These are phyloP conservation scores for Conistra vaccinii DNA, from an alignment of 2,888 invertebrate genomes.

Conservation along the genomic window DNA sequence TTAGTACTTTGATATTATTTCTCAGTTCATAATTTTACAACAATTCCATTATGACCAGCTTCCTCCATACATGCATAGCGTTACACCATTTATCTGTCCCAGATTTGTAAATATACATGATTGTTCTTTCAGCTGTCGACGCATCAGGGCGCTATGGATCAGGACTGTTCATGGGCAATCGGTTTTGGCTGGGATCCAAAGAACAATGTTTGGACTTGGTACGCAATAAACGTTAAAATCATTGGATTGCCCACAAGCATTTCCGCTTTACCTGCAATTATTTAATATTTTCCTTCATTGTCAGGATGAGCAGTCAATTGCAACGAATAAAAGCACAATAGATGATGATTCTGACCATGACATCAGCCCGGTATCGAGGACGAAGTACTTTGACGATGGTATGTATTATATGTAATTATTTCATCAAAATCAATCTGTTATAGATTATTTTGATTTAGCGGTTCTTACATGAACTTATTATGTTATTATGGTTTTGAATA, in stretches of 20 bases:
- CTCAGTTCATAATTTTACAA: not conserved
- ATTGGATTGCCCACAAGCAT: not conserved
- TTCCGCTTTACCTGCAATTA: not conserved
- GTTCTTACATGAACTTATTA: slow-evolving; percentile 1
- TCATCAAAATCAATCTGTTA: not conserved
- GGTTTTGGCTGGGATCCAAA: slow-evolving; percentile 88
- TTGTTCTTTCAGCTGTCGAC: slow-evolving; percentile 79
- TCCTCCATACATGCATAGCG: no score
- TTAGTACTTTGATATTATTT: not conserved
- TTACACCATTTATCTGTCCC: not conserved
- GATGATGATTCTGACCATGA: slow-evolving; percentile 74
- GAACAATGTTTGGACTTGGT: slow-evolving; percentile 83
- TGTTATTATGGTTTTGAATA: slow-evolving; percentile 36
- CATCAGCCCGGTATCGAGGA: slow-evolving; percentile 68
- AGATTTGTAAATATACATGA: not conserved
- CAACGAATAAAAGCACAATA: slow-evolving; percentile 71
- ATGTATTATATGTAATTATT: slow-evolving; percentile 37
- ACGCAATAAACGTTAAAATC: slow-evolving; percentile 55
- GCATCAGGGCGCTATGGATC: slow-evolving; percentile 86
- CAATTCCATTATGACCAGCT: no score
- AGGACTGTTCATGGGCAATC: slow-evolving; percentile 83
- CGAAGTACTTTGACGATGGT: slow-evolving; percentile 78
- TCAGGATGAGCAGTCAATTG: slow-evolving; percentile 74
- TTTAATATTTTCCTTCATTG: slow-evolving; percentile 34
- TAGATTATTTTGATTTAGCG: no score